Base-by-base conservation (phyloP, 2,888 invertebrate species). In the Ophion costatus region DNA sequence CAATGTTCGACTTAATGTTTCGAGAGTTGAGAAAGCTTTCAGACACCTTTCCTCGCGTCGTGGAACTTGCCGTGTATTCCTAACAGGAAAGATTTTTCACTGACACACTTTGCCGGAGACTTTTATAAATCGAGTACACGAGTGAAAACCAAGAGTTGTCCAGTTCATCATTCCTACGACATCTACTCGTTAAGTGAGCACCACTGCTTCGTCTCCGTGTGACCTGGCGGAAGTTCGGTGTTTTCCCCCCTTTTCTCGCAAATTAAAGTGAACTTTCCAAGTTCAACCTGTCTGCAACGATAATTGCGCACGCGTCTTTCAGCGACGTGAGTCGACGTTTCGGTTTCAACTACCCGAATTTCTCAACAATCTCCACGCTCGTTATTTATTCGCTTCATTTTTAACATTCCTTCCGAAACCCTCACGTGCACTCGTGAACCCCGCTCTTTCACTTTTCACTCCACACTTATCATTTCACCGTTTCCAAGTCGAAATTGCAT, bases 71-170 rank as follows among this genome's bases (percentile, higher is more conserved):
- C 14, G 17, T n/a, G 38, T 45, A 63, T 38, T 42, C 38, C 56
- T 22, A 45, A 24, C 42, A 42, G 24, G 17, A 22, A 6, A 77
- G 22, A 67, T 67, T 77, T 57, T 57, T 77, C 22, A 42, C 56
- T 42, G 42, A 67, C 67, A 77, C 57, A n/a, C 24, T 22, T 66
- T 67, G n/a, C 22, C 38, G n/a, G 22, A 38, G 67, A 11, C 20
- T 77, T 38, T 20, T 22, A 56, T 20, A 59, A 57, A 67, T 57
- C 51, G n/a, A 57, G 57, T 67, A 10, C 22, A 66, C 38, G 66
- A 75, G 42, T 75, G 51, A 76, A 64, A 59, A 66, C 51, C n/a
- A 24, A 56, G 56, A 66, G 64, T 56, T 66, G 20, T 76, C 66
- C 9, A n/a, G 59, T 51, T 42, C 14, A 33, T 77, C 3, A 42